A percentile compares a stretch with the other conserved stretches of the same genome.
These are phyloP conservation scores for Aphelinus atriplicis DNA, from an alignment of 1,140 invertebrate genomes.

Conservation along the genomic window DNA sequence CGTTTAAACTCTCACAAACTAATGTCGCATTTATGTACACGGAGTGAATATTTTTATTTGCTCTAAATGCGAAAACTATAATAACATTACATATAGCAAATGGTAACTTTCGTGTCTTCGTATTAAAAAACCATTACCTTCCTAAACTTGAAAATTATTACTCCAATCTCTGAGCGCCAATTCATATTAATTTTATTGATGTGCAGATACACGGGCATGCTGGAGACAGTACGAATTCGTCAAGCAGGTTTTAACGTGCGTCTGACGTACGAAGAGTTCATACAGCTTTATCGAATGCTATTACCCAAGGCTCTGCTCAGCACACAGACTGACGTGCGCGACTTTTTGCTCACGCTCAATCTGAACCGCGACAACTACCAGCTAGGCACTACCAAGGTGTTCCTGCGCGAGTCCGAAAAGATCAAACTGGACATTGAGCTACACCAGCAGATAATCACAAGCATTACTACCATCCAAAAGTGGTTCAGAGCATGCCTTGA, in stretches of 20 bases:
- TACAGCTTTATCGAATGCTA: conserved; percentile 90
- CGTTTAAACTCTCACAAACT: no score
- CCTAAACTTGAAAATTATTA: no score
- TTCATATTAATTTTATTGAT: neutral
- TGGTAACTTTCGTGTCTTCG: no score
- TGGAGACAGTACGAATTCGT: conserved; percentile 94
- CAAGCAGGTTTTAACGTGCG: conserved; percentile 96
- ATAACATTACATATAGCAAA: no score
- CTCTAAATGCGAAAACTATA: no score
- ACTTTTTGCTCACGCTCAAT: conserved; percentile 83
- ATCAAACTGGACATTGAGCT: conserved; percentile 89
- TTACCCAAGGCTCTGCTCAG: conserved; percentile 86
- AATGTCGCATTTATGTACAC: no score
- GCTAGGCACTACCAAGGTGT: conserved; percentile 89
- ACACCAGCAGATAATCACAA: conserved; percentile 92
- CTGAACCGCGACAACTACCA: conserved; percentile 92
- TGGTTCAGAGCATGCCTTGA: conserved; percentile 89
- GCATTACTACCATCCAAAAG: conserved; percentile 90
- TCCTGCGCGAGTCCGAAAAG: conserved; percentile 94
- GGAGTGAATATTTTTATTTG: no score
- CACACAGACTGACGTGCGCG: conserved; percentile 81
- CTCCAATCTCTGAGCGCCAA: no score
- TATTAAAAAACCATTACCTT: no score
- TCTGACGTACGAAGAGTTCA: conserved; percentile 93
- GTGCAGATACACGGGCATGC: conserved; percentile 89